Conservation (phyloP, 2,797 vertebrate species). For the Ctenochaetus hawaiiensis region DNA sequence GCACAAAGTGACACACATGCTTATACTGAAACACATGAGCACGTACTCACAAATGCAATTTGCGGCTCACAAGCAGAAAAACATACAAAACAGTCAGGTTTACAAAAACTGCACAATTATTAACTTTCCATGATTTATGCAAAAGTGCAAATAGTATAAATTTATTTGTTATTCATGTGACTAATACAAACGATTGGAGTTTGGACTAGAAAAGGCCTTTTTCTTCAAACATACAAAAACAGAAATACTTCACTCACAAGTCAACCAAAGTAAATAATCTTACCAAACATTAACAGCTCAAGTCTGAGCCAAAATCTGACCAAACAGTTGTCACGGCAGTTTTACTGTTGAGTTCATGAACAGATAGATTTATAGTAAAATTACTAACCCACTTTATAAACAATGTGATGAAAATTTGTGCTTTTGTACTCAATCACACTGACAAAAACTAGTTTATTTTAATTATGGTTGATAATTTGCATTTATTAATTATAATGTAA, state of each 20-base stretch:
- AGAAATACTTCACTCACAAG: background rate
- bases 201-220: background rate
- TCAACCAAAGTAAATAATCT: background rate
- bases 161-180: conserved; percentile 7
- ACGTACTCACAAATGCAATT: conserved; percentile 8
- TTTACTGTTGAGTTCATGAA: background rate
- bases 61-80: conserved; percentile 16
- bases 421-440: background rate
- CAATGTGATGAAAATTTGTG: background rate
- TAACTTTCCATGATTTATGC: conserved; percentile 7
- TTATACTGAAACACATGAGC: conserved; percentile 64
- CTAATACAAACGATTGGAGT: background rate
- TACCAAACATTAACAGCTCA: background rate
- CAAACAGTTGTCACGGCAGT: background rate
- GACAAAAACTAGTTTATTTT: background rate
- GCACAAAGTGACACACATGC: conserved; percentile 59
- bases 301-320: background rate
- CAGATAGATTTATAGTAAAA: background rate
- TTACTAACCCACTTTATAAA: no score
- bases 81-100: conserved; percentile 2
- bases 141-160: background rate
- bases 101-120: background rate
- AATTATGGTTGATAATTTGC: background rate
- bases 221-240: background rate
- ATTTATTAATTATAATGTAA: background rate